These are phyloP conservation scores for Phrynosoma blainvillii DNA, from an alignment of 2,113 vertebrate genomes.

Conservation along the genomic window DNA sequence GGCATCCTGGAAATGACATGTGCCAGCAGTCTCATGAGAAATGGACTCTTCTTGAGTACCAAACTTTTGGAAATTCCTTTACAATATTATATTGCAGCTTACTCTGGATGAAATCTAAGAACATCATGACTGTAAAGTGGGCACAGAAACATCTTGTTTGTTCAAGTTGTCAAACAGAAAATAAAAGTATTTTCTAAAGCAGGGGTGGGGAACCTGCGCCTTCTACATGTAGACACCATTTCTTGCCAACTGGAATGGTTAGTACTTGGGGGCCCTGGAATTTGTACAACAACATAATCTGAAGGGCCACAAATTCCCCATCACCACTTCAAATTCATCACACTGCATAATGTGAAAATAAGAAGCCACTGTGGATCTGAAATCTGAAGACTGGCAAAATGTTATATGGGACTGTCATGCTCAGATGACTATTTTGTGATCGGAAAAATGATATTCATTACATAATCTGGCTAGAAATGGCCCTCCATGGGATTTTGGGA, in stretches of 20 bases:
- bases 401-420: neutral
- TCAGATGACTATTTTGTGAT: neutral
- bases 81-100: neutral
- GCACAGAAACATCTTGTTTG: neutral
- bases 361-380: neutral
- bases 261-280: too few species aligned
- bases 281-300: too few species aligned
- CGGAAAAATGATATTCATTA: neutral
- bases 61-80: neutral
- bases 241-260: neutral
- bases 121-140: neutral
- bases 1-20: neutral
- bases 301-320: neutral
- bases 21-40: neutral
- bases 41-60: rapidly evolving
- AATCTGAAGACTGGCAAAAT: neutral
- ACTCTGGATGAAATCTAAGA: neutral
- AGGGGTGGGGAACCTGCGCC: neutral
- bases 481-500: neutral
- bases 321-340: neutral
- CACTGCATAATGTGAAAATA: neutral
- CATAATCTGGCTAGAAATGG: neutral
- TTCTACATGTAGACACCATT: neutral
- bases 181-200: neutral
- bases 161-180: neutral